phyloP scores from a whole-genome alignment of 2,888 invertebrate genomes.

The Drosophila mimetica region DNA sequence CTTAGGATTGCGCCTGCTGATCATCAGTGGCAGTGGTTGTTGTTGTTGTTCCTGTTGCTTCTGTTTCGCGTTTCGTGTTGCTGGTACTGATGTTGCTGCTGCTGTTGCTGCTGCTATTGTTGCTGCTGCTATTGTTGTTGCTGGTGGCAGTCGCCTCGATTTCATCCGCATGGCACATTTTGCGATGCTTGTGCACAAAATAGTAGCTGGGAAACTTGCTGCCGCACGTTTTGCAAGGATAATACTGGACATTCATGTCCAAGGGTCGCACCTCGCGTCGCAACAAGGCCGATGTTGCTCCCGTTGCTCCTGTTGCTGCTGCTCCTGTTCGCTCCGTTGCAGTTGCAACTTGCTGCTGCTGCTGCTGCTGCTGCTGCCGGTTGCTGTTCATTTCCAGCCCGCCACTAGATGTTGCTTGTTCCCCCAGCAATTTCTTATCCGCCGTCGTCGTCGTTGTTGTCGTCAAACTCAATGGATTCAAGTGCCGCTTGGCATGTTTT shows the following conservation, averaged over 20 bases:
- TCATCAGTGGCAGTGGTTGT: conserved; percentile 3
- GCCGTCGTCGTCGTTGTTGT: conserved; percentile 8
- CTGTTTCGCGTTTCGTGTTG: conserved; percentile 28
- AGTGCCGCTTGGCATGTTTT: conserved; percentile 89
- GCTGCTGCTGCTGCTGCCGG: neutral
- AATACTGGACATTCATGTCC: conserved; percentile 94
- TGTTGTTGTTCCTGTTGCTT: conserved; percentile 6
- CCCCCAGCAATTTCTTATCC: conserved; percentile 7
- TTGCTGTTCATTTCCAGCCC: neutral
- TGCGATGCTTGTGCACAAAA: conserved; percentile 96
- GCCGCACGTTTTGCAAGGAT: conserved; percentile 96
- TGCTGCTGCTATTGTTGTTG: conserved; percentile 29
- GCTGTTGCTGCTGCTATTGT: conserved; percentile 13
- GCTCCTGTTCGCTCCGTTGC: neutral
- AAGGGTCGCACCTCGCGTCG: conserved; percentile 87
- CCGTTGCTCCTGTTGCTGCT: neutral
- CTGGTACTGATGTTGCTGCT: conserved; percentile 29
- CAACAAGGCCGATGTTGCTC: conserved; percentile 54
- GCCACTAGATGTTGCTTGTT: too few relatives aligned
- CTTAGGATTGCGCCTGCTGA: conserved; percentile 14
- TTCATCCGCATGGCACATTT: conserved; percentile 90
- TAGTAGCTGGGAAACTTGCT: conserved; percentile 97
- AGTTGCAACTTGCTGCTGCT: neutral
- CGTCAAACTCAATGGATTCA: conserved; percentile 87
- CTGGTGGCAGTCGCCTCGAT: conserved; percentile 62